Conservation (phyloP, 1,140 invertebrate species). For the Neodiprion fabricii region DNA sequence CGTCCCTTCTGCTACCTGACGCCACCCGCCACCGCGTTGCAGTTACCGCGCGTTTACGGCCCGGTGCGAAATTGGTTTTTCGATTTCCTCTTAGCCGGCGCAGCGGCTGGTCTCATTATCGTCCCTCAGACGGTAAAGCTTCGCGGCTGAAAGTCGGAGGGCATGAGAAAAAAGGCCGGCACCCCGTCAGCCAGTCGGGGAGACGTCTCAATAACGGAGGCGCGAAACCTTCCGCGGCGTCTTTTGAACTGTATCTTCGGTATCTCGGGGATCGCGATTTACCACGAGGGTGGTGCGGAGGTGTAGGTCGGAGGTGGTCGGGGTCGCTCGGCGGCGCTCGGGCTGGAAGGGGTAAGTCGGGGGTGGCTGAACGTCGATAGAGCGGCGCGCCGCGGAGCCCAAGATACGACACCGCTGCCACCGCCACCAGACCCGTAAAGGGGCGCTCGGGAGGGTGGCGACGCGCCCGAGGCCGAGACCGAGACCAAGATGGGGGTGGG, state of each 20-base stretch:
- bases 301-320: constrained; percentile 15
- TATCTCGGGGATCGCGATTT: constrained; percentile 52
- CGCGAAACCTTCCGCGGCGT: constrained; percentile 25
- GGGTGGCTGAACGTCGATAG: constrained; percentile 61
- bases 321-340: constrained; percentile 1
- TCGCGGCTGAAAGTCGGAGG: constrained; percentile 27
- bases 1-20: constrained; percentile 29
- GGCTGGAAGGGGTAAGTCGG: constrained; percentile 32
- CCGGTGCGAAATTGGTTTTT: not conserved
- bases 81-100: constrained; percentile 33
- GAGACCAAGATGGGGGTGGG: constrained; percentile 15
- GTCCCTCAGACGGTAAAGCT: not conserved
- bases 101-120: constrained; percentile 21
- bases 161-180: constrained; percentile 22
- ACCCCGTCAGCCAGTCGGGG: not conserved
- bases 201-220: constrained; percentile 54
- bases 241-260: constrained; percentile 32
- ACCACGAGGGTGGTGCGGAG: not conserved
- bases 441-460: constrained; percentile 42
- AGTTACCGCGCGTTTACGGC: constrained; percentile 26
- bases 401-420: constrained; percentile 62
- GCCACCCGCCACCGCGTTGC: constrained; percentile 28
- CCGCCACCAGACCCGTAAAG: constrained; percentile 56
- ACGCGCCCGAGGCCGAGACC: not conserved
- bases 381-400: constrained; percentile 62